Percentiles rank a stretch among this genome's conserved stretches.
phyloP scores from a whole-genome alignment of 2,797 vertebrate genomes.

The Danio choprae region DNA sequence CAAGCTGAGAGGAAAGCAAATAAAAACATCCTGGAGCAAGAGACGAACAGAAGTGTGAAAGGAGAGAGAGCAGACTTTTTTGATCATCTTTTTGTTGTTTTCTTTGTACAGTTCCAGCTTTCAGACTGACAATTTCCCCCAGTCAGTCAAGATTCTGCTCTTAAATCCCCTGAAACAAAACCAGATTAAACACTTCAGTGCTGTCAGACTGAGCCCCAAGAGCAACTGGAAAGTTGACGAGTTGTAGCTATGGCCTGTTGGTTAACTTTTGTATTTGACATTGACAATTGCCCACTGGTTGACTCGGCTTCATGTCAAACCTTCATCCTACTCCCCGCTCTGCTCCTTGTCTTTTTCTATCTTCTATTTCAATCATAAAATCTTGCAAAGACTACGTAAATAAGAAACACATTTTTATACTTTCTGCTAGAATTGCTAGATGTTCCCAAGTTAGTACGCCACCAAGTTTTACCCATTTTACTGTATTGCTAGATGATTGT shows the following conservation, averaged over 20 bases:
- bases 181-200: neutral
- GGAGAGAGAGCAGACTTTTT: constrained; percentile 3
- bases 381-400: neutral
- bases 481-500: neutral
- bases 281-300: neutral
- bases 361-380: neutral
- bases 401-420: neutral
- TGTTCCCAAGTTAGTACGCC: neutral
- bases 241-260: neutral
- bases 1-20: constrained; percentile 29
- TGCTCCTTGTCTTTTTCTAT: neutral
- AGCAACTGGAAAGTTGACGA: neutral
- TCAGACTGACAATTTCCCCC: neutral
- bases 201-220: neutral
- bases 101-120: neutral
- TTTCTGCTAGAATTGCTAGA: neutral
- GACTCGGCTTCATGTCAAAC: neutral
- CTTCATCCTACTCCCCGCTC: neutral
- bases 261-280: constrained; percentile 22
- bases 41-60: constrained; percentile 10
- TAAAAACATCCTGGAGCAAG: constrained; percentile 35
- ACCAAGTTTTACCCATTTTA: neutral
- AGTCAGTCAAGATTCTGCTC: constrained; percentile 19
- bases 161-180: constrained; percentile 9
- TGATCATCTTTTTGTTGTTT: constrained; percentile 18